A percentile compares a stretch with the other conserved stretches of the same genome.
Conservation (phyloP, 2,797 vertebrate species). For the Dryobates pubescens region DNA sequence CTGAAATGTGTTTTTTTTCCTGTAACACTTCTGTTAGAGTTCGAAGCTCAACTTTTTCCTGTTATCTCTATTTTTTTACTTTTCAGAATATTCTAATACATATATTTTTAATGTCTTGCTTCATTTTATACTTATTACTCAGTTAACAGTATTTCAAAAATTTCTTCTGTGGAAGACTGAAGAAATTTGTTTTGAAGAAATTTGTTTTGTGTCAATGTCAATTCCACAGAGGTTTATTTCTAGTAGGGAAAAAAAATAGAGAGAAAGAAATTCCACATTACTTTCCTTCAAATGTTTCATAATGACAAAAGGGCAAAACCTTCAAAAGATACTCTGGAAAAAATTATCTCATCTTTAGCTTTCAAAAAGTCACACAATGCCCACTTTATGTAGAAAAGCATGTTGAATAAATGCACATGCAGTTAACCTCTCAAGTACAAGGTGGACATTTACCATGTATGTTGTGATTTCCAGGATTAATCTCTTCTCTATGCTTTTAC, state of each 20-base stretch:
- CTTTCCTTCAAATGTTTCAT: not conserved
- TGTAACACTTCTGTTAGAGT: not conserved
- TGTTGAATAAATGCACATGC: not conserved
- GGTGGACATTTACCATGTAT: not conserved
- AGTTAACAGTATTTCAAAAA: not conserved
- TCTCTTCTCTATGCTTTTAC: not conserved
- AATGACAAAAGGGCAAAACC: not conserved
- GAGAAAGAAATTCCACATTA: not conserved
- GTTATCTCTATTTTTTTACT: not conserved
- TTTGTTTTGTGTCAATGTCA: not conserved
- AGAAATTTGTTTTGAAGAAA: not conserved
- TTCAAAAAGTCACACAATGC: not conserved
- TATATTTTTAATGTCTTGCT: not conserved
- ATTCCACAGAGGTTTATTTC: not conserved
- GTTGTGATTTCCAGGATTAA: conserved; percentile 13
- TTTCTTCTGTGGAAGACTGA: not conserved
- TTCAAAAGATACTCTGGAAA: not conserved
- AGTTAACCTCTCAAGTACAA: not conserved
- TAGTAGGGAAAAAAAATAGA: not conserved
- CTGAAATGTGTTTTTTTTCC: not conserved
- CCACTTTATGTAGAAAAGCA: not conserved
- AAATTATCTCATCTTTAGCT: not conserved
- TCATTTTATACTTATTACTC: not conserved
- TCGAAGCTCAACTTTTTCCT: not conserved
- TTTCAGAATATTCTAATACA: not conserved